phyloP scores from a whole-genome alignment of 1,140 invertebrate genomes.

The Drosophila sp. region DNA sequence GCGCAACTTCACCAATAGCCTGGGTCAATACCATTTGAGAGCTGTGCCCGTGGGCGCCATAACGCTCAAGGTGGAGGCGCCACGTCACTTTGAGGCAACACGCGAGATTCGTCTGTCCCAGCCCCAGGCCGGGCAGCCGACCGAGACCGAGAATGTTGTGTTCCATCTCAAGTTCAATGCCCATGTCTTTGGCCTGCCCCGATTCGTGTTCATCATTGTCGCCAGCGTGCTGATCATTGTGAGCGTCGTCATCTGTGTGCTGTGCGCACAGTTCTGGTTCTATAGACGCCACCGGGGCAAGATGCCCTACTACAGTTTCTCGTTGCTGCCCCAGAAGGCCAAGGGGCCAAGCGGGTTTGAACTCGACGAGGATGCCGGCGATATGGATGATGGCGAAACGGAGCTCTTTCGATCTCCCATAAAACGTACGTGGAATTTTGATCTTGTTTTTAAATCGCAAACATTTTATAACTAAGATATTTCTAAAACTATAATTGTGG shows the following conservation, averaged over 20 bases:
- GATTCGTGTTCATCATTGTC: slow-evolving; percentile 90
- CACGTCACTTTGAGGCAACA: slow-evolving; percentile 86
- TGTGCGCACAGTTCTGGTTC: slow-evolving; percentile 78
- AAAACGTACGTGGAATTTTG: slow-evolving; percentile 82
- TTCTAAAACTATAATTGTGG: too few species aligned
- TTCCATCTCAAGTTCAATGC: slow-evolving; percentile 89
- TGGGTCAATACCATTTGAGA: slow-evolving; percentile 87
- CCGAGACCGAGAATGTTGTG: slow-evolving; percentile 86
- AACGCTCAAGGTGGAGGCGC: slow-evolving; percentile 86
- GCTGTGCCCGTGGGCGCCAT: slow-evolving; percentile 86
- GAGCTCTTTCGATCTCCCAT: slow-evolving; percentile 87
- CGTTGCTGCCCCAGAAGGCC: slow-evolving; percentile 83
- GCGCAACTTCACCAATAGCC: slow-evolving; percentile 84
- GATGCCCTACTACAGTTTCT: slow-evolving; percentile 84
- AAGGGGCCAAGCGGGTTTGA: slow-evolving; percentile 78
- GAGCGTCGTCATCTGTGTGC: slow-evolving; percentile 66
- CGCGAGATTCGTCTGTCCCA: slow-evolving; percentile 86
- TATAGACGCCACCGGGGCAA: slow-evolving; percentile 72
- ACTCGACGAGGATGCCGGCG: slow-evolving; percentile 84
- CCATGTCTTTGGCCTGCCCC: slow-evolving; percentile 89
- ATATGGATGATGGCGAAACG: slow-evolving; percentile 87
- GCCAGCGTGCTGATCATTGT: slow-evolving; percentile 85
- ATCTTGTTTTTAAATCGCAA: too few species aligned
- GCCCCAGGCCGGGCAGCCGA: slow-evolving; percentile 76
- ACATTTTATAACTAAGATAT: too few species aligned